Base-by-base conservation (phyloP, 2,888 invertebrate genomes). In the Epicampocera succincta region DNA sequence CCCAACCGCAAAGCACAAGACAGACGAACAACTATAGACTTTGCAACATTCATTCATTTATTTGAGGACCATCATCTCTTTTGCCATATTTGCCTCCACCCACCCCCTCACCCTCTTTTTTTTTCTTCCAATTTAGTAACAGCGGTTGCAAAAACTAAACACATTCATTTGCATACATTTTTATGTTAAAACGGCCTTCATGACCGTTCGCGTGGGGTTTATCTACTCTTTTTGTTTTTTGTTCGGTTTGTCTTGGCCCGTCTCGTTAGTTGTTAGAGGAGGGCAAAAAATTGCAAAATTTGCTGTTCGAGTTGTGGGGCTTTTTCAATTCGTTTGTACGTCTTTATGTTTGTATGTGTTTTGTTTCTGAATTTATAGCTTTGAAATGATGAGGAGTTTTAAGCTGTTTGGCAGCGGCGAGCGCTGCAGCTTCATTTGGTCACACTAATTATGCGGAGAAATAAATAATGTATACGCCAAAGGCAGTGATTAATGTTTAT, bases 181-280 rank as follows among this genome's bases (percentile, higher is more conserved):
- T 42, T 40, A 42, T 17, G 38, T 46, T 65, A 21, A 38, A 63
- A 80, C 65, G 76, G 66, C 76, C 76, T 80, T 76, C 76, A 66
- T 80, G 72, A 80, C 66, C 71, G 61, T 56, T 80, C 54, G 66
- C 76, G 80, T 80, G 72, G 80, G 80, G 76, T 61, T 68, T 61
- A 29, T 56, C n/a, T 72, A 44, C 52, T 68, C 71, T 60, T 69
- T 56, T 5, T 52, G 33, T 15, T 40, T 29, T 46, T 13, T 13
- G 21, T 21, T 40, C 42, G 15, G 21, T 21, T 40, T 52, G 15
- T 15, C 48, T 21, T 3, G 9, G 12, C 13, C 33, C 13, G 13
- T 40, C 38, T 13, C 5, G 21, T 46, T 56, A 8, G 15, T 65
- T 46, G 15, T 65, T 46, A 56, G 13, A 15, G 44, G 50, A n/a